Conservation (phyloP, 1,140 invertebrate species). For the Cecropterus lyciades region DNA sequence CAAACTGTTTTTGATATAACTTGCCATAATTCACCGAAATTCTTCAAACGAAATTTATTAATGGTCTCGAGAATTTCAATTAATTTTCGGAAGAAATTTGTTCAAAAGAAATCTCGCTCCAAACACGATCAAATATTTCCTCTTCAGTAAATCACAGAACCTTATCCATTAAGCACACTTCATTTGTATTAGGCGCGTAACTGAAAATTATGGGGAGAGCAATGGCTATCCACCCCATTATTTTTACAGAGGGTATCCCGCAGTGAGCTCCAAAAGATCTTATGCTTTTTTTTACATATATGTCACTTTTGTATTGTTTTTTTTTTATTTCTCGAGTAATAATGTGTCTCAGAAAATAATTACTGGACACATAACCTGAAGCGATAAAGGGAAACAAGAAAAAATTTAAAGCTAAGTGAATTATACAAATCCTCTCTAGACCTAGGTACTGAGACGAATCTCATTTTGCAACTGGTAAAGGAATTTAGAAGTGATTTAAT, state of each 20-base stretch:
- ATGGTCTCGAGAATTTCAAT: slow-evolving; percentile 18
- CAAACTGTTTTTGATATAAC: no score
- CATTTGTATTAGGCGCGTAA: slow-evolving; percentile 33
- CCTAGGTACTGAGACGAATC: no score
- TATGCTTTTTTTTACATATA: no score
- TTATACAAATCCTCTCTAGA: no score
- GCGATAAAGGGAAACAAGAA: no score
- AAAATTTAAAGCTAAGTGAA: no score
- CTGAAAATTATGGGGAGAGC: slow-evolving; percentile 28
- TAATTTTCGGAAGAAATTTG: slow-evolving; percentile 17
- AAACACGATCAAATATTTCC: slow-evolving; percentile 22
- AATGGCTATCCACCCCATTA: slow-evolving; percentile 27
- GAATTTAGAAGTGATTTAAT: no score
- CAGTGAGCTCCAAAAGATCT: not conserved
- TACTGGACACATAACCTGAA: no score
- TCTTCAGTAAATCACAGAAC: slow-evolving; percentile 26
- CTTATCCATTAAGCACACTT: slow-evolving; percentile 35
- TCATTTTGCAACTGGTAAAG: no score
- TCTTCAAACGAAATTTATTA: not conserved
- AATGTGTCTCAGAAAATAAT: no score
- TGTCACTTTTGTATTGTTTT: not conserved
- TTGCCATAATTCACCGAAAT: no score
- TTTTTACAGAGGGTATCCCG: slow-evolving; percentile 17
- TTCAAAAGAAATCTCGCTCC: slow-evolving; percentile 18
- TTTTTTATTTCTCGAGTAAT: no score